Conservation (phyloP, 1,140 invertebrate species). For the Parasteatoda tepidariorum region DNA sequence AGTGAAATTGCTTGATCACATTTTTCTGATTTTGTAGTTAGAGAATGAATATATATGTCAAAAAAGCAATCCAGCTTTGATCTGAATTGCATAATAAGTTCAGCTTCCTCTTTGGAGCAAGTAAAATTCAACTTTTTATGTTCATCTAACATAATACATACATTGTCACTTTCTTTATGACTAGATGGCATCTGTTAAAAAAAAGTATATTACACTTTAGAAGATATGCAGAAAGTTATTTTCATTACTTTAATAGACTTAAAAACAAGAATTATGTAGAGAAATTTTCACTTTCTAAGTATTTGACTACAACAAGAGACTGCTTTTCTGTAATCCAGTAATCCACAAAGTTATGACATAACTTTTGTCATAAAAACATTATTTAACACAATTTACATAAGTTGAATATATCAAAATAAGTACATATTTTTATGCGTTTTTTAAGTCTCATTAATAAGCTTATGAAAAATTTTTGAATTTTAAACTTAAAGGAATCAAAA, state of each 20-base stretch:
- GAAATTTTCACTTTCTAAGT: not conserved
- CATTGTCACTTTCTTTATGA: constrained; percentile 61
- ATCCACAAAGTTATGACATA: too few relatives aligned
- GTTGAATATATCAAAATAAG: too few relatives aligned
- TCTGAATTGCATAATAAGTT: constrained; percentile 69
- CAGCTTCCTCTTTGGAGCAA: constrained; percentile 67
- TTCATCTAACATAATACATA: constrained; percentile 66
- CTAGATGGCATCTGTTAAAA: not conserved
- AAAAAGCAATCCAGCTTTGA: constrained; percentile 66
- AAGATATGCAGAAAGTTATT: not conserved
- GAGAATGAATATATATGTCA: not conserved
- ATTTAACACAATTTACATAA: too few relatives aligned
- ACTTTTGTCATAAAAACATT: too few relatives aligned
- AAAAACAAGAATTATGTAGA: not conserved
- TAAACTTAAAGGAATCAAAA: too few relatives aligned
- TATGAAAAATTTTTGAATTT: too few relatives aligned
- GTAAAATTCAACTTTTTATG: constrained; percentile 62
- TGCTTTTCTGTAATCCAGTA: too few relatives aligned
- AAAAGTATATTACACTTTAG: not conserved
- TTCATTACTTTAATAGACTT: not conserved
- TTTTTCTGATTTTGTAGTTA: not conserved
- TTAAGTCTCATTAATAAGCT: too few relatives aligned
- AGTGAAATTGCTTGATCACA: not conserved
- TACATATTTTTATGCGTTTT: too few relatives aligned
- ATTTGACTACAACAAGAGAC: too few relatives aligned